Conservation (phyloP, 1,140 invertebrate species). For the Atta cephalotes region DNA sequence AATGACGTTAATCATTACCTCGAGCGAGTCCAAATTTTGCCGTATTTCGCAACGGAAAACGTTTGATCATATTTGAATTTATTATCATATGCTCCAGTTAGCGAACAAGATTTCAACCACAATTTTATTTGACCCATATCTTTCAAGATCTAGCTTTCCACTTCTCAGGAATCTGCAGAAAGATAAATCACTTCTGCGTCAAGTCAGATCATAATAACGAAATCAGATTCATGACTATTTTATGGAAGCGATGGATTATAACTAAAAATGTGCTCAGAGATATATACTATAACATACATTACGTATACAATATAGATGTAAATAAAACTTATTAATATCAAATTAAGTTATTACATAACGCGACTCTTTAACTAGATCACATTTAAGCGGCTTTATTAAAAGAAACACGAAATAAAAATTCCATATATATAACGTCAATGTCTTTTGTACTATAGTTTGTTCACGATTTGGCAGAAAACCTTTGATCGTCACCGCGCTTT, state of each 20-base stretch:
- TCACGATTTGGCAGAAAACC: constrained; percentile 60
- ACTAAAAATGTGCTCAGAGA: background rate
- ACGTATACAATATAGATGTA: background rate
- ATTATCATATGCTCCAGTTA: constrained; percentile 27
- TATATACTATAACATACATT: background rate
- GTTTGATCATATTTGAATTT: constrained; percentile 41
- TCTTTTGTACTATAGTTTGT: background rate
- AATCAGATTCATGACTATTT: constrained; percentile 15
- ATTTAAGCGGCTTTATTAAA: background rate
- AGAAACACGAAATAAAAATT: background rate
- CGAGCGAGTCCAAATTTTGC: background rate
- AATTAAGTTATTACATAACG: background rate
- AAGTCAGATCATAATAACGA: constrained; percentile 31
- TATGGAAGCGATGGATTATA: background rate
- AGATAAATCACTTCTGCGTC: constrained; percentile 37
- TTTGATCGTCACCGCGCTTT: constrained; percentile 41
- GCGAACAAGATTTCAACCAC: constrained; percentile 26
- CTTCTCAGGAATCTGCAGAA: background rate
- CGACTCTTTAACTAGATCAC: background rate
- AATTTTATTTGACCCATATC: constrained; percentile 49
- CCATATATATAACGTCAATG: background rate
- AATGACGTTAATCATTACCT: constrained; percentile 57
- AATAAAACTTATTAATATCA: background rate
- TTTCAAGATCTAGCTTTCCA: constrained; percentile 16
- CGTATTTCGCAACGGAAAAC: constrained; percentile 1